Conservation (phyloP, 2,797 vertebrate species). For the Thaleichthys pacificus region DNA sequence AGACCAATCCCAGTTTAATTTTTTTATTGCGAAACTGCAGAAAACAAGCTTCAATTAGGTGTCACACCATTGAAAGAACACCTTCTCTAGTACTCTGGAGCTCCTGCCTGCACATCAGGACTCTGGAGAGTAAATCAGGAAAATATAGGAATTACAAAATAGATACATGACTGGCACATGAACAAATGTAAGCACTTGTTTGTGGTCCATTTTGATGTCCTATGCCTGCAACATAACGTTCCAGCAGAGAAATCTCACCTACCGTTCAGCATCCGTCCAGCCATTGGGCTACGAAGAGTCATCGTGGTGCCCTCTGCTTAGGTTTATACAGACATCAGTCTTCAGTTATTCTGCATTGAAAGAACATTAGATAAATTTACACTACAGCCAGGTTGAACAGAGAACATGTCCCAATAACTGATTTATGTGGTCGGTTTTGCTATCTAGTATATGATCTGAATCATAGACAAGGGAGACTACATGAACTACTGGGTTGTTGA, state of each 20-base stretch:
- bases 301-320: conserved; percentile 15
- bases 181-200: no score
- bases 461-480: background rate
- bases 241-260: no score
- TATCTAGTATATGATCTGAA: no score
- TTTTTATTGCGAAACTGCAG: no score
- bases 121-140: background rate
- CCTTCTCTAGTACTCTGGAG: no score
- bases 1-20: no score
- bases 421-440: background rate
- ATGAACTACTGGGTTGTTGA: no score
- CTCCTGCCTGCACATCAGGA: no score
- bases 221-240: no score
- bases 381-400: background rate
- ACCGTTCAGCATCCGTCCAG: conserved; percentile 7
- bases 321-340: conserved; percentile 37
- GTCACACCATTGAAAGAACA: no score
- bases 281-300: background rate
- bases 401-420: background rate
- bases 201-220: no score
- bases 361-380: background rate
- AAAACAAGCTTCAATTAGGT: no score
- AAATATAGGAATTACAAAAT: background rate
- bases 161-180: background rate
- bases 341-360: conserved; percentile 49